phyloP scores from a whole-genome alignment of 2,797 vertebrate species.

The Otolemur crassicaudatus region DNA sequence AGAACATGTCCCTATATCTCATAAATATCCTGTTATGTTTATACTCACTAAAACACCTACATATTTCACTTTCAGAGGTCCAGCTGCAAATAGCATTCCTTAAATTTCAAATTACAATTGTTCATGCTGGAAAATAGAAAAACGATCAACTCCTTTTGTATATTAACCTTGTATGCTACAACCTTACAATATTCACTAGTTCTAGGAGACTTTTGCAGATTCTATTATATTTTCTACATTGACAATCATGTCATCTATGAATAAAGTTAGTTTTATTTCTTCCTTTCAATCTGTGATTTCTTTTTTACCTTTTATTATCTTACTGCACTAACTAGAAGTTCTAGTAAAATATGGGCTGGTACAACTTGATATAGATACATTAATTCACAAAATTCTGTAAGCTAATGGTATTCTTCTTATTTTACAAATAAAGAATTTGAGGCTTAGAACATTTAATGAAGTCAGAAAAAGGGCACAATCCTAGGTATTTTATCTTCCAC shows the following conservation, averaged over 20 bases:
- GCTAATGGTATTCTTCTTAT: neutral
- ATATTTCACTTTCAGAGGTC: neutral
- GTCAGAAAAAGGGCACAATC: neutral
- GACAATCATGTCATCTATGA: neutral
- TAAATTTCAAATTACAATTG: neutral
- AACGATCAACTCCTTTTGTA: neutral
- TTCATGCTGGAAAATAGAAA: neutral
- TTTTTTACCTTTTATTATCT: neutral
- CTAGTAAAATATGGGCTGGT: too few species aligned
- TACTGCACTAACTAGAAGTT: neutral
- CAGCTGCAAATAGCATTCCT: neutral
- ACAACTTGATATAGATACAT: neutral
- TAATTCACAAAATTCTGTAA: neutral
- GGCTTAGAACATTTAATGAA: neutral
- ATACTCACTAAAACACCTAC: neutral
- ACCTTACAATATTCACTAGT: neutral
- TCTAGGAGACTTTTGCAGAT: neutral
- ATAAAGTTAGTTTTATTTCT: neutral
- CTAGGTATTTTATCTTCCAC: neutral
- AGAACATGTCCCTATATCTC: neutral
- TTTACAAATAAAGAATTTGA: constrained; percentile 15
- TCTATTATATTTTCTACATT: neutral
- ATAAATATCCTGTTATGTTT: neutral
- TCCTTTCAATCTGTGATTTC: neutral
- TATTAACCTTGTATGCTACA: neutral